phyloP scores from a whole-genome alignment of 2,113 vertebrate genomes.

The Hyaena hyaena region DNA sequence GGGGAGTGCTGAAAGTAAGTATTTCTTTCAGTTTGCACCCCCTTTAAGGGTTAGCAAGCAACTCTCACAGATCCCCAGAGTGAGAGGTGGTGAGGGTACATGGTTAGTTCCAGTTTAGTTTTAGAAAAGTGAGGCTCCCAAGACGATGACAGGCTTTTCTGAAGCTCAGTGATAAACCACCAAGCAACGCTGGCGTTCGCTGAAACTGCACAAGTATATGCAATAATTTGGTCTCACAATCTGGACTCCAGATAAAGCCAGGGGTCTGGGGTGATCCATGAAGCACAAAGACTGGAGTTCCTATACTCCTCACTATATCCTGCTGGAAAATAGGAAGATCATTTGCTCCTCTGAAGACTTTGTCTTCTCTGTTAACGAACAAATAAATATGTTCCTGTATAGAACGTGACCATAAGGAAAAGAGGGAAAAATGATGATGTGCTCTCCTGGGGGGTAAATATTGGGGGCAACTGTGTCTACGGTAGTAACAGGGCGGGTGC shows the following conservation, averaged over 20 bases:
- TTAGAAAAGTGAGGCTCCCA: neutral
- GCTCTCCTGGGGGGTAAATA: neutral
- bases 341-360: neutral
- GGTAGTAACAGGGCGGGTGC: neutral
- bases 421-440: neutral
- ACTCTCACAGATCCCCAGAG: neutral
- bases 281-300: neutral
- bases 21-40: slow-evolving; percentile 28
- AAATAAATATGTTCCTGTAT: neutral
- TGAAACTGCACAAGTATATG: neutral
- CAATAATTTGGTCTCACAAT: neutral
- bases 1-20: neutral
- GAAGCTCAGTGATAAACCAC: neutral
- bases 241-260: neutral
- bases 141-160: neutral
- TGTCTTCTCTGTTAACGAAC: neutral
- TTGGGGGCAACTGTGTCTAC: neutral
- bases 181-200: neutral
- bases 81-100: neutral
- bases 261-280: neutral
- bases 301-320: neutral
- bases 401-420: neutral
- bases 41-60: neutral
- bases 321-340: neutral
- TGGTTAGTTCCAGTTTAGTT: neutral